Evolutionary conservation across 1,140 invertebrate genomes (phyloP), one percentile per base, ranked within the genome.

Genomic region (Araneus ventricosus): DNA sequence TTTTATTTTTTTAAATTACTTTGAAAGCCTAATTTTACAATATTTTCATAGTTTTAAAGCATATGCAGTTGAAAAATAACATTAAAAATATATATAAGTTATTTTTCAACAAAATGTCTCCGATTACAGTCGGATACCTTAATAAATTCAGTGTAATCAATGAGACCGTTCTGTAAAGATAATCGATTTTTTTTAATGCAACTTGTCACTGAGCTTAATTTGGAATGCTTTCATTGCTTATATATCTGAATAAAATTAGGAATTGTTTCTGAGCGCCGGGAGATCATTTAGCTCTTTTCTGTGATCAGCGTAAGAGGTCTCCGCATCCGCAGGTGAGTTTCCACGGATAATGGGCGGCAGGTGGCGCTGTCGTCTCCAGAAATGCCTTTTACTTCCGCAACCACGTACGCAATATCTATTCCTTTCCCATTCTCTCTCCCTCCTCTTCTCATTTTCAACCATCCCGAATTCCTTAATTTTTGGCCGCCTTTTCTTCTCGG

Each of bases 371-470:
- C 3, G 41, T 10, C n/a, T 75, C 45, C 22, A 5, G 30, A 39
- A 92, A 92, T 45, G 82, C 75, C 90, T 92, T 85, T 92, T 85
- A 86, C 80, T 45, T 86, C 39, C 34, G 37, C 70, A 86, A 85
- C 59, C 90, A 92, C 90, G 90, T 91, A 82, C 80, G 80, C 80
- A 86, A 92, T 92, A 70, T 86, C 90, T 37, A 52, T 92, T 80
- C 75, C 79, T 45, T 79, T 89, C 79, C 45, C 30, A 30, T 91
- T 84, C 79, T 30, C 27, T 27, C 27, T 84, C 84, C 80, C 27
- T 34, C 39, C 59, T 41, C 88, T 59, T 82, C 79, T 90, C 89
- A 59, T 90, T 90, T 90, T 90, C 75, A 90, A 90, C 30, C 34
- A 45, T 30, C 37, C 88, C 45, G 41, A 90, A 90, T 92, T 92